Base-by-base conservation (phyloP, 1,140 invertebrate species). In the Pollicipes pollicipes region DNA sequence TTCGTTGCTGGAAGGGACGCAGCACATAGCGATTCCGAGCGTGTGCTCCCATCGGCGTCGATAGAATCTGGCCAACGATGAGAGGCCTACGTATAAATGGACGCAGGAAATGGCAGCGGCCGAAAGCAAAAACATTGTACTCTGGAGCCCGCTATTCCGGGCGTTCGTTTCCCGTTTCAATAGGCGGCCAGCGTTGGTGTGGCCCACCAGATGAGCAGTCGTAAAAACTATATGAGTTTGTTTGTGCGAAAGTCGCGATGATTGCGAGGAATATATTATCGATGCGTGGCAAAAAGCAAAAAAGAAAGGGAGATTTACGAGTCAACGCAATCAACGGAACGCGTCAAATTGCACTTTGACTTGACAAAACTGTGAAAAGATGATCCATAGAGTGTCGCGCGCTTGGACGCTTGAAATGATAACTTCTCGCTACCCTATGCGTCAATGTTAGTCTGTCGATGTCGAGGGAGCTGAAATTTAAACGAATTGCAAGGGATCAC, bases 191-290 rank as follows among this genome's bases (percentile, higher is more conserved):
- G 13, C 45, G 45, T 21, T 3, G 6, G 45, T 3, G 45, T 6
- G 17, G 45, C 45, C 2, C 6, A 21, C 13, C 45, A 58, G 45
- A 58, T 58, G 45, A 58, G 45, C 2, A 58, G 13, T 58, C 45
- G 45, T 58, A 58, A 58, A 58, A 58, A 58, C 24, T 58, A 58
- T 58, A 58, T 58, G 45, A 58, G 45, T 58, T 58, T 58, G 45
- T 58, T 58, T 58, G 45, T 21, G 45, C 45, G 45, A 58, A 58
- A 58, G 10, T 58, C 45, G 13, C 10, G 45, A 58, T 58, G 45
- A 58, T 58, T 58, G 13, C 45, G 13, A 21, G 45, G 45, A 21
- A 58, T 58, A 10, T 58, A 58, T 58, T 58, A 58, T 58, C 45
- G 45, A 58, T 58, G 13, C 45, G 45, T 21, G 45, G 2, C 45